These are phyloP conservation scores for Suillia variegata DNA, from an alignment of 2,888 invertebrate species.

Conservation along the genomic window DNA sequence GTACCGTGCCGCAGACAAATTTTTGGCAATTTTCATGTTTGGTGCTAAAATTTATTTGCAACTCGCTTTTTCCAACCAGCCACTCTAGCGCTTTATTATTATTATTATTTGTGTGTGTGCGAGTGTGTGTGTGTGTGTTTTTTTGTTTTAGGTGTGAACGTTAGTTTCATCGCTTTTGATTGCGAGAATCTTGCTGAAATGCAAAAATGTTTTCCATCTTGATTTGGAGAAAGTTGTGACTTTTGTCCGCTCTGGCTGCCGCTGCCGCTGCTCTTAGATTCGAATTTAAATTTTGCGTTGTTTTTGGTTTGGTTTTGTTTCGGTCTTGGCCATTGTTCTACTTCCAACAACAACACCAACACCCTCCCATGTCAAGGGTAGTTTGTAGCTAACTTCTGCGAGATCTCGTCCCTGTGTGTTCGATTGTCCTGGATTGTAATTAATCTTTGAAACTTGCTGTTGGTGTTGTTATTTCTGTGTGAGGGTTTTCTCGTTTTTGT, in stretches of 20 bases:
- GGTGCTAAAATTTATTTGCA: neutral
- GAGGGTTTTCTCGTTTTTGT: conserved; percentile 46
- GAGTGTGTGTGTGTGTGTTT: neutral
- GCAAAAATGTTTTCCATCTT: conserved; percentile 40
- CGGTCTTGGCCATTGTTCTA: neutral
- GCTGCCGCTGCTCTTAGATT: conserved; percentile 3
- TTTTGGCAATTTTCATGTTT: conserved; percentile 1
- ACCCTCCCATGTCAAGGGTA: neutral
- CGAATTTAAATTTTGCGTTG: neutral
- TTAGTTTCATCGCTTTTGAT: conserved; percentile 29
- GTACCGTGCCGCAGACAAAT: no score
- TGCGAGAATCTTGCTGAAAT: conserved; percentile 12
- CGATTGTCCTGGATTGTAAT: conserved; percentile 54
- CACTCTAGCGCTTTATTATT: conserved; percentile 3
- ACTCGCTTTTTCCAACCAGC: neutral
- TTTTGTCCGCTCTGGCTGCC: neutral
- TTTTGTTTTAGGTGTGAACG: conserved; percentile 43
- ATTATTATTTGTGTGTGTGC: neutral
- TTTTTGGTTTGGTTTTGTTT: conserved; percentile 16
- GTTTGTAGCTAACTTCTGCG: no score
- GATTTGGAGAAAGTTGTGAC: conserved; percentile 47
- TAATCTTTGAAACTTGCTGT: conserved; percentile 52
- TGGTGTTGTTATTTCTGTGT: no score
- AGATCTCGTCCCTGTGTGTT: conserved; percentile 48
- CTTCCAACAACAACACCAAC: neutral